Percentiles rank a stretch among this genome's conserved stretches.
Conservation (phyloP, 2,797 vertebrate genomes). For the Diceros bicornis region DNA sequence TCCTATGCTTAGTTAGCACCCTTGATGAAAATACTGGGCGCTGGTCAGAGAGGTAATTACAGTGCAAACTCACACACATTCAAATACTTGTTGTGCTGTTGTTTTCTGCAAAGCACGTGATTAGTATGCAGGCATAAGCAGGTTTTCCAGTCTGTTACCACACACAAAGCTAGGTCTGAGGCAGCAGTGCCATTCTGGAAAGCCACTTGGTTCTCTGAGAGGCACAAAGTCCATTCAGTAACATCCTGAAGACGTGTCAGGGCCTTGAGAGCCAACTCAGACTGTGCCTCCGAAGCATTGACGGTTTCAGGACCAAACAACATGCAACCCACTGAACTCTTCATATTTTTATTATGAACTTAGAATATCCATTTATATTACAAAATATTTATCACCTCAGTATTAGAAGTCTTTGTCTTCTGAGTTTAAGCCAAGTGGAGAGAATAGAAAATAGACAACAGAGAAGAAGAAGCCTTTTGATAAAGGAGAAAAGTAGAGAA, state of each 20-base stretch:
- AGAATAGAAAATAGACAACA: background rate
- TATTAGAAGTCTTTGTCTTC: background rate
- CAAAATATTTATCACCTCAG: background rate
- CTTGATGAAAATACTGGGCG: background rate
- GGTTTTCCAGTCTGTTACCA: background rate
- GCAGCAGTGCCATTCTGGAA: background rate
- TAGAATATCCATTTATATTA: background rate
- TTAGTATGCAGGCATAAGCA: background rate
- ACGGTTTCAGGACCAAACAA: background rate
- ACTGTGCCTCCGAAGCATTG: background rate
- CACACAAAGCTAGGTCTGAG: fast-evolving
- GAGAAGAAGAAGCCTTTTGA: background rate
- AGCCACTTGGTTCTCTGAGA: background rate
- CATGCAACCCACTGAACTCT: background rate
- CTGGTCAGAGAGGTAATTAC: conserved; percentile 40
- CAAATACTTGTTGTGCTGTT: background rate
- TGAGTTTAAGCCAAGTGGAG: background rate
- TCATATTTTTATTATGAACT: background rate
- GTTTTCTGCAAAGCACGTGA: background rate
- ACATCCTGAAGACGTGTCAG: background rate
- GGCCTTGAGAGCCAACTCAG: background rate
- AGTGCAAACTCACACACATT: fast-evolving
- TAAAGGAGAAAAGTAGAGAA: background rate
- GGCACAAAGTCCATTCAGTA: background rate
- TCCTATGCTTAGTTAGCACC: background rate